Base-by-base conservation (phyloP, 2,113 vertebrate species). In the Aspiorhynchus laticeps region DNA sequence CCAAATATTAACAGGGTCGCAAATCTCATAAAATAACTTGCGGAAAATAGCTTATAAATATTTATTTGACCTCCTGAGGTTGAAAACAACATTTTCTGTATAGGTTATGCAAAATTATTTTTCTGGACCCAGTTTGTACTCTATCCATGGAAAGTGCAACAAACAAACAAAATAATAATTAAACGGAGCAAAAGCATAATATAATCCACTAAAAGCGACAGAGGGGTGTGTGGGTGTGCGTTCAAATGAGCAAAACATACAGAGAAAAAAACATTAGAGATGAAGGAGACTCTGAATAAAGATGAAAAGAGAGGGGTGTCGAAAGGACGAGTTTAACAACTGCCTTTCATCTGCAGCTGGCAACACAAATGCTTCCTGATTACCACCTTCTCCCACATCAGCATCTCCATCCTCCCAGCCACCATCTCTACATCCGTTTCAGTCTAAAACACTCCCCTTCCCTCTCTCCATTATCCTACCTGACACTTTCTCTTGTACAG, bases 321-420 rank as follows among this genome's bases (percentile, higher is more conserved):
- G 24, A 67, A 83, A 79, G 46, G 80, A 87, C 38, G 63, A 69
- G 84, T 84, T 83, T 80, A 90, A 90, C 84, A 65, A 48, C 75
- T 28, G 76, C 84, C 87, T 88, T 89, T 89, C 75, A 89, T 90
- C 86, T 61, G 71, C 75, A 61, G 67, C 80, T 86, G 83, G 69
- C 86, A 65, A 56, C 83, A 86, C 53, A 59, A 88, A 80, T 36
- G 51, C 79, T 87, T 61, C 63, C 69, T 85, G 71, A 73, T 85
- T 83, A 89, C 69, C 83, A 73, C 83, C 80, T 74, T 74, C 79
- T 75, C 31, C 73, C 61, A 71, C 38, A 82, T 83, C 69, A 86
- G n/a, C 84, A 86, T 83, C 88, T 76, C 53, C 28, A 61, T 75
- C 67, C 73, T 38, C 61, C 33, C 80, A 63, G 21, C 74, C 26